Evolutionary conservation across 2,113 vertebrate genomes (phyloP).

Genomic region (Poeciliopsis retropinna): DNA sequence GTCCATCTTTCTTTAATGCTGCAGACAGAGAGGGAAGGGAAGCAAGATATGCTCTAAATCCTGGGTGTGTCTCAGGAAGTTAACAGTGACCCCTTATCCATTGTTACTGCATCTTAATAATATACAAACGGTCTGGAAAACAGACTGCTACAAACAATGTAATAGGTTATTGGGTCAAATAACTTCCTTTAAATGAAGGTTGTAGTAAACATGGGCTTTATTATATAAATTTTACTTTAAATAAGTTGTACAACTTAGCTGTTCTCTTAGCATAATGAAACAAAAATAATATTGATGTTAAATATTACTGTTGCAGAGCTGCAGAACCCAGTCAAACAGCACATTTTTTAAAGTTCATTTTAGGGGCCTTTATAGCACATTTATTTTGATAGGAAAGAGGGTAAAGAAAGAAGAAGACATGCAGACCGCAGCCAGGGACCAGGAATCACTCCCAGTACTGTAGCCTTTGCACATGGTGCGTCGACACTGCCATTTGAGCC

Average conservation of each 20-base stretch:
- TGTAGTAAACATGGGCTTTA: neutral
- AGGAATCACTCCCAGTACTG: no score
- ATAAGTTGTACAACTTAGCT: no score
- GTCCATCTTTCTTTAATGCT: constrained; percentile 18
- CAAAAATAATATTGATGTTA: no score
- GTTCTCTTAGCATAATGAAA: no score
- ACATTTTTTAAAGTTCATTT: no score
- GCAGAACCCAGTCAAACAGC: neutral
- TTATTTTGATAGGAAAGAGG: no score
- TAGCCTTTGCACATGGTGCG: no score
- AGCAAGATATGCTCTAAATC: constrained; percentile 40
- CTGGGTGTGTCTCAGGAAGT: constrained; percentile 50
- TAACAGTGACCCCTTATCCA: constrained; percentile 36
- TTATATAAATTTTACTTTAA: neutral
- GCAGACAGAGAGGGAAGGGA: constrained; percentile 40
- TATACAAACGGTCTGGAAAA: constrained; percentile 18
- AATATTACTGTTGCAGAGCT: neutral
- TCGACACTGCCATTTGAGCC: no score
- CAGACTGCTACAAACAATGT: constrained; percentile 20
- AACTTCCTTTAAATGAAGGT: neutral
- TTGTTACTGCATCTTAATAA: constrained; percentile 47
- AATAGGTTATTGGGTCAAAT: constrained; percentile 17
- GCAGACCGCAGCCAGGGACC: no score
- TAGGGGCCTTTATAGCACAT: no score
- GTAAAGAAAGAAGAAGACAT: no score